These are phyloP conservation scores for Ispidina picta DNA, from an alignment of 2,797 vertebrate genomes.

Conservation along the genomic window DNA sequence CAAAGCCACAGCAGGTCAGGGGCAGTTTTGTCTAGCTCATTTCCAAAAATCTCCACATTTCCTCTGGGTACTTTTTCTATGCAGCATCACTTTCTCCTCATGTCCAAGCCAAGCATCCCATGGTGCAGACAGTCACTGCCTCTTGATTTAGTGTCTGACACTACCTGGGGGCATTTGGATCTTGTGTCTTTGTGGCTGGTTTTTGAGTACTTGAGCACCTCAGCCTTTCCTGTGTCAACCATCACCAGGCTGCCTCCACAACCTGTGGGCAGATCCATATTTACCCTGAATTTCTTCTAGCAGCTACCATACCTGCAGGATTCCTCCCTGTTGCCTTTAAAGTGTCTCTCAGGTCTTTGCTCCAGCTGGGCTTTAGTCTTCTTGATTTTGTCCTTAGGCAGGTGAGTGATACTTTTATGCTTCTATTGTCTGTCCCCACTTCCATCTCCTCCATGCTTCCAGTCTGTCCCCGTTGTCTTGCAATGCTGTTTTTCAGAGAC, in stretches of 20 bases:
- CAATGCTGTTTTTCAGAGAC: conserved; percentile 4
- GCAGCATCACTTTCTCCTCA: not conserved
- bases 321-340: not conserved
- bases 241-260: not conserved
- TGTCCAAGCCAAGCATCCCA: not conserved
- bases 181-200: not conserved
- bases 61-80: not conserved
- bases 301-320: not conserved
- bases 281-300: not conserved
- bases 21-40: not conserved
- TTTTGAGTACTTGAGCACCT: not conserved
- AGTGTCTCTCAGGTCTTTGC: not conserved
- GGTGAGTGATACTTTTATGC: not conserved
- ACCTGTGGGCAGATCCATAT: not conserved
- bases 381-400: conserved; percentile 9
- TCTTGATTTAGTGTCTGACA: not conserved
- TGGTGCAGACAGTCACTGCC: accelerated
- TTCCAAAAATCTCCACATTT: not conserved
- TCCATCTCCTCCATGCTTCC: not conserved
- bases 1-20: not conserved
- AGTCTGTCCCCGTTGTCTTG: not conserved
- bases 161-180: not conserved
- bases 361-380: not conserved
- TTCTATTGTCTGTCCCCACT: not conserved
- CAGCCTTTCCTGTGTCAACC: not conserved